Evolutionary conservation across 2,113 vertebrate species (phyloP), one percentile per base, ranked within the genome.

Genomic region (Scolopax mira): DNA sequence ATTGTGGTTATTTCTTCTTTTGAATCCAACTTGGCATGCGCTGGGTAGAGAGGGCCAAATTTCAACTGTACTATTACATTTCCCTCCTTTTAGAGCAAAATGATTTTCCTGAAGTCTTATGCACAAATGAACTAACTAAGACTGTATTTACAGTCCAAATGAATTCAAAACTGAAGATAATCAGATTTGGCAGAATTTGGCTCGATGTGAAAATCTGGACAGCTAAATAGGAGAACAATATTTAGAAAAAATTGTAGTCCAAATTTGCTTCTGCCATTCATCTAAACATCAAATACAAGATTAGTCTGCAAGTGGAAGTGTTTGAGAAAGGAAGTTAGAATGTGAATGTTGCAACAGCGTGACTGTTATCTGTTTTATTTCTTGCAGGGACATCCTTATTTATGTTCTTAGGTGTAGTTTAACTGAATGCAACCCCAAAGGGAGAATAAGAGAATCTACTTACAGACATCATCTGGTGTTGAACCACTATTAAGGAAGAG

Each of bases 291-390:
- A 57, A 91, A 66, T 10, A 60, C 11, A 71, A 48, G 18, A 28
- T 24, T 78, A 82, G 15, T 42, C 24, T 79, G 62, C 27, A 39
- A 78, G 10, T 54, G 30, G 19, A 88, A 81, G 15, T 18, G 37
- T 51, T 94, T 80, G 39, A 13, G 41, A 85, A 94, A 94, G 83
- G 89, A 96, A 71, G 24, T 9, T 62, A 93, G 62, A 80, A 61
- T 2, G 6, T 61, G 27, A 88, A 41, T 81, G 88, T 31, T 55
- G 33, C 21, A 88, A 27, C 18, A 75, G 15, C 0, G 1, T 62
- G 30, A 69, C 44, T 79, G 5, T 18, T 96, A 52, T 46, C 49
- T 62, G 17, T 61, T 91, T 65, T 85, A 51, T 81, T 93, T 95
- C 55, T 81, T 82, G 11, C 25, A 37, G 5, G 11, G 44, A 54